Evolutionary conservation across 2,797 vertebrate genomes (phyloP).

Genomic region (Lemur catta): DNA sequence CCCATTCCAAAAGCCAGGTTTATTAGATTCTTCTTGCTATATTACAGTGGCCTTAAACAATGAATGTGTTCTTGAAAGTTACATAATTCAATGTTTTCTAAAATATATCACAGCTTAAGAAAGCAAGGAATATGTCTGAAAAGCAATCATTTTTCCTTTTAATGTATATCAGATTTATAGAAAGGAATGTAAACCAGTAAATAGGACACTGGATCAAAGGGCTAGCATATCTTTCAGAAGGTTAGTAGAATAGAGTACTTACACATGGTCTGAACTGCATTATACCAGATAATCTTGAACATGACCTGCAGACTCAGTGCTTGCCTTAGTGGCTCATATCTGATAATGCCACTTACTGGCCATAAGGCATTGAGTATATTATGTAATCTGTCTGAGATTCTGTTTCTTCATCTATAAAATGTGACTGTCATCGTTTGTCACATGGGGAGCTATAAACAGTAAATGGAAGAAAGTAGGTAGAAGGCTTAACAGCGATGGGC

Average conservation of each 20-base stretch:
- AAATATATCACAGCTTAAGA: neutral
- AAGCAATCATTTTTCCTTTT: neutral
- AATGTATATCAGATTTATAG: neutral
- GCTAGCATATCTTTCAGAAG: neutral
- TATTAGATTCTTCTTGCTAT: neutral
- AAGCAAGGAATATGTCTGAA: neutral
- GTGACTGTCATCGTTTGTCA: neutral
- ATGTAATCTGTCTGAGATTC: neutral
- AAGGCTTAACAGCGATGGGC: neutral
- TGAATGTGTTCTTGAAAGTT: neutral
- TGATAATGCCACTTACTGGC: neutral
- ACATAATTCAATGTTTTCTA: conserved; percentile 1
- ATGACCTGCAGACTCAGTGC: neutral
- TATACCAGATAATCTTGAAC: neutral
- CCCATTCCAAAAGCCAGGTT: neutral
- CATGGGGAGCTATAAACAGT: neutral
- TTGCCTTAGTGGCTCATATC: neutral
- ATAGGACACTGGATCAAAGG: neutral
- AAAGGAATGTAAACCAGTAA: neutral
- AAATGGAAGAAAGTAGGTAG: neutral
- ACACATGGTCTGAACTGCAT: neutral
- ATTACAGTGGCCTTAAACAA: neutral
- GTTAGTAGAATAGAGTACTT: neutral
- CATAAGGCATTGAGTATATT: neutral
- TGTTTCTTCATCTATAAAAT: conserved; percentile 1